Evolutionary conservation across 2,113 vertebrate species (phyloP).

Genomic region (Planiliza haematocheilus): DNA sequence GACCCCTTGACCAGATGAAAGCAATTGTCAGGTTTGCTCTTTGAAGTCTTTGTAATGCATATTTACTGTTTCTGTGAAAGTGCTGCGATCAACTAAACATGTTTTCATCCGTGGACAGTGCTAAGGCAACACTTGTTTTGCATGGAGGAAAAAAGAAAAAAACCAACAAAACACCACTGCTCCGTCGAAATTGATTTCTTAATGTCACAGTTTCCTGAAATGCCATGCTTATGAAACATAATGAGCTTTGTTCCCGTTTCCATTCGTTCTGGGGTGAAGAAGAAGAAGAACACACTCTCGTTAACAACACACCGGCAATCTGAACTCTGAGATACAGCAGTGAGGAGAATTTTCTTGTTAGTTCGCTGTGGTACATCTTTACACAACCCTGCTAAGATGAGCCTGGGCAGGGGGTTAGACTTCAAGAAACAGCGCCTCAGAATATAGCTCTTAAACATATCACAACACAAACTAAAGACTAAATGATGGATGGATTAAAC

Average conservation of each 20-base stretch:
- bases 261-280: constrained; percentile 62
- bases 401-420: constrained; percentile 23
- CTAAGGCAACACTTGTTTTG: constrained; percentile 49
- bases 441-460: background rate
- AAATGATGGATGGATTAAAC: background rate
- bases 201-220: constrained; percentile 73
- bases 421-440: background rate
- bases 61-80: constrained; percentile 60
- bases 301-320: constrained; percentile 63
- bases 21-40: constrained; percentile 61
- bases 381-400: constrained; percentile 9
- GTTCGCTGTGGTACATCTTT: constrained; percentile 43
- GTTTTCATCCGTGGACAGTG: constrained; percentile 67
- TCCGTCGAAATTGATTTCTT: constrained; percentile 72
- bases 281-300: constrained; percentile 57
- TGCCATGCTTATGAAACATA: constrained; percentile 71
- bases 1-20: constrained; percentile 80
- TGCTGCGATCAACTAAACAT: constrained; percentile 63
- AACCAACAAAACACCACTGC: constrained; percentile 38
- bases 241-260: constrained; percentile 68
- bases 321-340: constrained; percentile 51
- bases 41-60: constrained; percentile 76
- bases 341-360: constrained; percentile 38
- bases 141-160: background rate
- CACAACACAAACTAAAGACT: background rate